Evolutionary conservation across 2,113 vertebrate genomes (phyloP), one percentile per base, ranked within the genome.

Genomic region (Rhynchomys soricoides): DNA sequence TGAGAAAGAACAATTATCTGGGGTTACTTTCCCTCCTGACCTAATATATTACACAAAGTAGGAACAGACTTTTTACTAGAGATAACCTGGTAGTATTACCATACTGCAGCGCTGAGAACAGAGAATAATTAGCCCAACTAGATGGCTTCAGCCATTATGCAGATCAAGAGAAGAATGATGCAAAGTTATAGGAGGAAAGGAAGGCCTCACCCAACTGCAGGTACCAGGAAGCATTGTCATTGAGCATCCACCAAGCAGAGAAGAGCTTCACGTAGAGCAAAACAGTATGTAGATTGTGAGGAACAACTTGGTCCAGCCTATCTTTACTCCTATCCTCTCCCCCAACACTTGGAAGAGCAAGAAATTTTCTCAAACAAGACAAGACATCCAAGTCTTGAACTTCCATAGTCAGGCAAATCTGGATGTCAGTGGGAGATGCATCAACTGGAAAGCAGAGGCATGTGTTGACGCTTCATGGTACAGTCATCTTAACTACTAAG

Each of bases 31-130:
- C 62, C 15, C 11, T 50, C 1, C 31, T 92, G 40, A 86, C 26
- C 78, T 75, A 79, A 71, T 83, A 79, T 89, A 8, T 21, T 86
- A 83, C n/a, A 64, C 55, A 74, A 86, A 95, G 52, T 45, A 85
- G 16, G 13, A 90, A 90, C 4, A 82, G 52, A 87, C 17, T 13
- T 73, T 17, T 73, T 4, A 74, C 19, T 62, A 83, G 62, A 79
- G 43, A 70, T 17, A 77, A 89, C 37, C 15, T 87, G 43, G 31
- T 26, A 31, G 22, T n/a, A 73, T 68, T 75, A 89, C 5, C 43
- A 55, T 55, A 90, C 31, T 26, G 52, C 81, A 15, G 3, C 29
- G 40, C 55, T 75, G 34, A 88, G 7, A 66, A 10, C 40, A 92
- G 75, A 43, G 89, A 86, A 88, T 77, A 15, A 70, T 50, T 40